Percentiles rank a stretch among this genome's conserved stretches.
Conservation (phyloP, 2,113 vertebrate genomes). For the Notarius lentiginosus region DNA sequence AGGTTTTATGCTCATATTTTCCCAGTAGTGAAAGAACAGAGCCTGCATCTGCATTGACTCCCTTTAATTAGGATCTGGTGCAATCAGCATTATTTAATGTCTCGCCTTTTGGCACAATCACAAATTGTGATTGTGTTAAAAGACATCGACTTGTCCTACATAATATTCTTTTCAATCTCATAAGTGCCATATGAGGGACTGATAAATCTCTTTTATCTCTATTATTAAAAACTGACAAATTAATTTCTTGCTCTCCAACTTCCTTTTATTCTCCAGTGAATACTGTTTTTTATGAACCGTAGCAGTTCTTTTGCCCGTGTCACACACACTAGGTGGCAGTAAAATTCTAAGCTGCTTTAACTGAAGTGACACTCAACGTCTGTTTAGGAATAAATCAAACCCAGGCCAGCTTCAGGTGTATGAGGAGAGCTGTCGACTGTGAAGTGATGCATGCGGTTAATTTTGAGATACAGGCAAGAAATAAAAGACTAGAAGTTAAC, state of each 20-base stretch:
- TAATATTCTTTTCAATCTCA: neutral
- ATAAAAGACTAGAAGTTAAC: neutral
- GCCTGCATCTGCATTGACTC: neutral
- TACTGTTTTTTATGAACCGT: neutral
- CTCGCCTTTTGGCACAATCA: neutral
- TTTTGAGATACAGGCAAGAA: neutral
- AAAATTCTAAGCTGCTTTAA: neutral
- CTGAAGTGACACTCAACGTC: neutral
- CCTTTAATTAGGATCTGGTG: neutral
- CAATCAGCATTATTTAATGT: neutral
- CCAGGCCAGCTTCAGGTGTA: neutral
- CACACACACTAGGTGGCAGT: constrained; percentile 58
- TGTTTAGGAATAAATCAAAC: neutral
- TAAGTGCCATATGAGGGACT: neutral
- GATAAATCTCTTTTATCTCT: neutral
- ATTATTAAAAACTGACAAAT: neutral
- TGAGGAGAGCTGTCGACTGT: neutral
- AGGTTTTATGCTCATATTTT: neutral
- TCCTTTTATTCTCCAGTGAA: neutral
- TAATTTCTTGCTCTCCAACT: neutral
- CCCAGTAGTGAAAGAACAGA: neutral
- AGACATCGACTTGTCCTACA: neutral
- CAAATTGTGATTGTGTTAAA: neutral
- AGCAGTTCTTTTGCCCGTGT: neutral
- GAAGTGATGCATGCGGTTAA: neutral